Evolutionary conservation across 2,113 vertebrate genomes (phyloP), one percentile per base, ranked within the genome.

Genomic region (Jacana jacana): DNA sequence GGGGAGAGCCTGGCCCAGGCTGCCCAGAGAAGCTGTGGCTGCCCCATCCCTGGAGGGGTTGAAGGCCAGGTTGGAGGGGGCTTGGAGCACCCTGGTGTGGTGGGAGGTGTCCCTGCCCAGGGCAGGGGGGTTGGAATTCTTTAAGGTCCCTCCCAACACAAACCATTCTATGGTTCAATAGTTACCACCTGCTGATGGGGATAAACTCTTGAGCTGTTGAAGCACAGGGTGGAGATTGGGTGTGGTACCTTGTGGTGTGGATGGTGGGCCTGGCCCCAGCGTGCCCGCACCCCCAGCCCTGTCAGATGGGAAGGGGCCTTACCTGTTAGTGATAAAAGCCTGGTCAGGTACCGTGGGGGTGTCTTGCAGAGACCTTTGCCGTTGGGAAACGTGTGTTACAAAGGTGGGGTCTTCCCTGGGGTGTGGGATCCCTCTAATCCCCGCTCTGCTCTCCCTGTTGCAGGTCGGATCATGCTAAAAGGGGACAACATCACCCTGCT

Each of bases 401-500:
- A 44, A 19, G 2, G 1, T 0, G 3, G 49, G 23, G 12, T 40
- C 51, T 1, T 57, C 1, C 1, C 8, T 16, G 6, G 52, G 25
- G 18, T 24, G n/a, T 72, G 55, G 51, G 35, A 10, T 65, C 27
- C 46, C 18, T 70, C 83, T 91, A 75, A 93, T 42, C 24, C 61
- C 20, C n/a, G 4, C 1, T 75, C 63, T 58, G 33, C 44, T 75
- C 71, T 44, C 83, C 96, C 49, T 96, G 24, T 96, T 96, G 35
- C 97, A 99, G 99, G 99, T 88, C 99, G 99, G 96, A 98, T 99
- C 98, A 99, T 99, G 99, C 97, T 99, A 63, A 99, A 99, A 97
- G 99, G 99, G 94, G 99, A 99, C 98, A 99, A 99, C 96, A 99
- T 99, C 87, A 99, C 99, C 68, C 98, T 99, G 75, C 98, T 99